Base-by-base conservation (phyloP, 1,140 invertebrate species). In the Cotesia typhae region DNA sequence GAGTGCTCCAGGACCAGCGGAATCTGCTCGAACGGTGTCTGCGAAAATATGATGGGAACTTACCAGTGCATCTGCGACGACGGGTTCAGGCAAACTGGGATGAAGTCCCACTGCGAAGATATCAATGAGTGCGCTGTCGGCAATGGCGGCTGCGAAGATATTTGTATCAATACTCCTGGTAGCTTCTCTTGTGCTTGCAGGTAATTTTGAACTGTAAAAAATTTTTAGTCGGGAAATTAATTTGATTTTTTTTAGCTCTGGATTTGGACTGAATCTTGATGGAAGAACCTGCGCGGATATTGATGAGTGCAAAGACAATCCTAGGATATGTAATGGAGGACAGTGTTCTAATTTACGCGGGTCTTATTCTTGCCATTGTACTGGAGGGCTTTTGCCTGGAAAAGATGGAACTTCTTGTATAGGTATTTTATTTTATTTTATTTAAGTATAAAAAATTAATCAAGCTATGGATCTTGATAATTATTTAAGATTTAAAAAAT, bases 11-110 rank as follows among this genome's bases (percentile, higher is more conserved):
- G 92, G 64, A 94, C 92, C 0, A 94, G 92, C 72, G 93, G 93
- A 6, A 94, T 95, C 38, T 95, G 94, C 80, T 94, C 93, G 7
- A 94, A 95, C 83, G 93, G 93, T 3, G 91, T 94, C 3, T 96
- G 94, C 81, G 92, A 95, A 81, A 97, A 97, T 78, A 92, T 92
- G 83, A 92, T 94, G 89, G 95, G 95, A 7, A 94, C 94, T 1
- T 97, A 95, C 83, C 92, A 94, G 79, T 97, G 95, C 82, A 90
- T 92, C 55, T 97, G 96, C 81, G 92, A 94, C 78, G 91, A 93
- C 66, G 94, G 94, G 0, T 94, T 93, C 79, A 89, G 91, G 55
- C 93, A 92, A 81, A 91, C 89, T 28, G 88, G 87, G 9, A 86
- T 90, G 82, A 87, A 90, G 80, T 88, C 89, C 51, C 88, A 89